Base-by-base conservation (phyloP, 2,888 invertebrate genomes). In the Zaprionus bogoriensis region DNA sequence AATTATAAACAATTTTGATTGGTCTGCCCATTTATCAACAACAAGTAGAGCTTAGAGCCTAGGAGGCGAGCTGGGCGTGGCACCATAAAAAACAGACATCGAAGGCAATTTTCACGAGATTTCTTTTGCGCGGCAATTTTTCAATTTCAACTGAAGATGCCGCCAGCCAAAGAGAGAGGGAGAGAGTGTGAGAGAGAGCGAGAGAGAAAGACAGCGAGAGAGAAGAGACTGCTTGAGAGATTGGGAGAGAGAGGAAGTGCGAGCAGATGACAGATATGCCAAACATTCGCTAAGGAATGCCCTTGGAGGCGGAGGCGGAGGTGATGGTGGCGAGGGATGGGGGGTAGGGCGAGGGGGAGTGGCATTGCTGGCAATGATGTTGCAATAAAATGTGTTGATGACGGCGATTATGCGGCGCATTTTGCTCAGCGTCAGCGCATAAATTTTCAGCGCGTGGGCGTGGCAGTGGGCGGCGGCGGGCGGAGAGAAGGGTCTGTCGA, bases 1-100 rank as follows among this genome's bases (percentile, higher is more conserved):
- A 79, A 79, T 79, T 79, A 79, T 79, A 85, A 79, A 85, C 67
- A 77, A 85, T 85, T 85, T 85, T 82, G 77, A 81, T 85, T 85
- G 62, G 75, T 64, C 67, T 51, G 66, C 62, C 77, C 54, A 81
- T 79, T 77, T 79, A 66, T 79, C 71, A 71, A 52, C 30, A 50
- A 67, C 69, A 74, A 71, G 74, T 71, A 62, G 30, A 52, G 63
- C 54, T 28, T 23, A 25, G 45, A 17, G 44, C 14, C 2, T 9
- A 2, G 52, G n/a, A 36, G 30, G 22, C 25, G 10, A 23, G 5
- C 9, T 19, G 27, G n/a, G 47, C 32, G 45, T 22, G 17, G 28
- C 20, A 59, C 67, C 86, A 82, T 86, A 86, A 86, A 82, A 79
- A 86, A 55, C 80, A 80, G 86, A 79, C 73, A 67, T 69, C 52